Base-by-base conservation (phyloP, 1,140 invertebrate genomes). In the Drosophila quadrilineata region DNA sequence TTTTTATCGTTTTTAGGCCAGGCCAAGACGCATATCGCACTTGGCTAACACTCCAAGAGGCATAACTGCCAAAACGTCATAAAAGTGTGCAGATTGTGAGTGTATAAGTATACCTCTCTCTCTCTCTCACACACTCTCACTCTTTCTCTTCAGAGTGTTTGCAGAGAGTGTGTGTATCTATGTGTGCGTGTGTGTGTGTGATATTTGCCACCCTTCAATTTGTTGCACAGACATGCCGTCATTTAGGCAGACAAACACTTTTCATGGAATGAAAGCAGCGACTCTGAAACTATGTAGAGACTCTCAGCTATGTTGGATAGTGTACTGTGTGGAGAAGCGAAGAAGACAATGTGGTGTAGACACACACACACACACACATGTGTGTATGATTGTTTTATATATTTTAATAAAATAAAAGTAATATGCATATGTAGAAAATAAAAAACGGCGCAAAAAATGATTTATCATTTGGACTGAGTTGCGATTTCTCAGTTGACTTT, bases 31-130 rank as follows among this genome's bases (percentile, higher is more conserved):
- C 53, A 63, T 56, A 63, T 50, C 46, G 41, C 70, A 74, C 71
- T 75, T 75, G 63, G 65, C 64, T 38, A 35, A 31, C 59, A 64
- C 43, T 65, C 59, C n/a, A 56, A 60, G 60, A 71, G 67, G 57
- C 66, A 71, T 71, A 82, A 79, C 75, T 79, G 76, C 76, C 67
- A 80, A 82, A 82, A 72, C 72, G 52, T 65, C 72, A 71, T 76
- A 60, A 50, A 48, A 76, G 64, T 75, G 66, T 64, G 72, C 62
- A 53, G 38, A 57, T 29, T 45, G 41, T 48, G 38, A 52, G 48
- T 49, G 49, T n/a, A n/a, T n/a, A n/a, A n/a, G n/a, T n/a, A n/a
- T n/a, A n/a, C n/a, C n/a, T n/a, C n/a, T n/a, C n/a, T n/a, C n/a
- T n/a, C n/a, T n/a, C n/a, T n/a, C n/a, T n/a, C n/a, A n/a, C n/a